Evolutionary conservation across 2,797 vertebrate species (phyloP), one percentile per base, ranked within the genome.

Genomic region (Peromyscus melanophrys): DNA sequence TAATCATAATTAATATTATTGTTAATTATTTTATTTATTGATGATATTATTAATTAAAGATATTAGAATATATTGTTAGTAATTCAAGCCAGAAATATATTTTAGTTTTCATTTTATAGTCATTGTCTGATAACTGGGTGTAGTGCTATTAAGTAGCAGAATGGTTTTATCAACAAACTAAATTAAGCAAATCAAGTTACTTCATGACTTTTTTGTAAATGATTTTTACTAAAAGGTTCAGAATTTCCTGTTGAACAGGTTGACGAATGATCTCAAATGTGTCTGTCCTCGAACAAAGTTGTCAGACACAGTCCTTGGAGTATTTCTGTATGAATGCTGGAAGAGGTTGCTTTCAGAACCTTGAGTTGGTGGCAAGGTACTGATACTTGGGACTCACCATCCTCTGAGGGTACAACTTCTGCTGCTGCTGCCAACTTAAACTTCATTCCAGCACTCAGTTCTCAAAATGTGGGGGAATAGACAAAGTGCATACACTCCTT

Each of bases 71-170:
- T 57, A 29, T n/a, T 55, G 31, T 55, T 17, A 80, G 13, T 49
- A 61, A 71, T 85, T 96, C 40, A 87, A 75, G 16, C 43, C 43
- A 65, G 13, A 94, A 34, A 69, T 80, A 6, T 31, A 59, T 81
- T 37, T 95, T 65, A 71, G 78, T 80, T n/a, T 83, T 95, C 49
- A 87, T 76, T 96, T 25, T 84, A n/a, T 92, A 63, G 76, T 83
- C 11, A 77, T 23, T 76, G 5, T 88, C 69, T 92, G 27, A 95
- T 92, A 71, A 92, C 37, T 71, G 29, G 11, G 23, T 5, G 90
- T 67, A 80, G 71, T 63, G 25, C 27, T 85, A 76, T n/a, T n/a
- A 93, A 82, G 57, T 59, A 90, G 9, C 73, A 75, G 49, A 71
- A 76, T 77, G 55, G 31, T 4, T 6, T 63, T 57, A 52, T 10